Conservation (phyloP, 2,888 invertebrate species). For the Antheraea yamamai region DNA sequence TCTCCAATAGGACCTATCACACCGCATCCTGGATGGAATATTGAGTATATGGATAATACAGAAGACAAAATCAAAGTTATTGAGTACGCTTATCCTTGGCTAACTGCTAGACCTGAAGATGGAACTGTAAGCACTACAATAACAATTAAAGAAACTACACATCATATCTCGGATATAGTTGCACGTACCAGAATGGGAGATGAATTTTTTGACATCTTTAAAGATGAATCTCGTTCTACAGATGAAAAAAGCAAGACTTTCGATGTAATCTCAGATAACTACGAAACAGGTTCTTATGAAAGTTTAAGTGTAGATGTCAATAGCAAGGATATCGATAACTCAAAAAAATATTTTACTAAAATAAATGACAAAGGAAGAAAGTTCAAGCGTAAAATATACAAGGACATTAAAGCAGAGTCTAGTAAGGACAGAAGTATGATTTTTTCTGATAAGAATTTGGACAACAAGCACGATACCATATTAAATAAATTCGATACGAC, state of each 20-base stretch:
- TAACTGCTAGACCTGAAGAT: neutral
- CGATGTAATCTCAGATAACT: conserved; percentile 20
- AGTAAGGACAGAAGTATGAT: neutral
- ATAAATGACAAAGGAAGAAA: neutral
- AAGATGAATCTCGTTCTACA: conserved; percentile 16
- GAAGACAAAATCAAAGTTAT: conserved; percentile 4
- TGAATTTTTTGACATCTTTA: conserved; percentile 21
- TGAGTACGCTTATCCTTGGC: conserved; percentile 11
- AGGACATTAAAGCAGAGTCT: neutral
- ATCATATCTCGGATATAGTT: neutral
- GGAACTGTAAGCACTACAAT: neutral
- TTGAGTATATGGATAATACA: conserved; percentile 5
- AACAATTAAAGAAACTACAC: neutral
- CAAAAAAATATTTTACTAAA: neutral
- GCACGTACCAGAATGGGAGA: conserved; percentile 17
- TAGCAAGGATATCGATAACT: neutral
- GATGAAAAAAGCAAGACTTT: conserved; percentile 14
- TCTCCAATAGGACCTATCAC: neutral
- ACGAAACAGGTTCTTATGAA: conserved; percentile 18
- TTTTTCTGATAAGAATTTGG: neutral
- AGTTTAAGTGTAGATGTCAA: conserved; percentile 10
- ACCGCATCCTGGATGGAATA: neutral
- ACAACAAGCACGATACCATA: neutral
- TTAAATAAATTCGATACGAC: neutral
- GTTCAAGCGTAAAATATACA: neutral